These are phyloP conservation scores for Drosophila nikananu DNA, from an alignment of 1,140 invertebrate species.

Conservation along the genomic window DNA sequence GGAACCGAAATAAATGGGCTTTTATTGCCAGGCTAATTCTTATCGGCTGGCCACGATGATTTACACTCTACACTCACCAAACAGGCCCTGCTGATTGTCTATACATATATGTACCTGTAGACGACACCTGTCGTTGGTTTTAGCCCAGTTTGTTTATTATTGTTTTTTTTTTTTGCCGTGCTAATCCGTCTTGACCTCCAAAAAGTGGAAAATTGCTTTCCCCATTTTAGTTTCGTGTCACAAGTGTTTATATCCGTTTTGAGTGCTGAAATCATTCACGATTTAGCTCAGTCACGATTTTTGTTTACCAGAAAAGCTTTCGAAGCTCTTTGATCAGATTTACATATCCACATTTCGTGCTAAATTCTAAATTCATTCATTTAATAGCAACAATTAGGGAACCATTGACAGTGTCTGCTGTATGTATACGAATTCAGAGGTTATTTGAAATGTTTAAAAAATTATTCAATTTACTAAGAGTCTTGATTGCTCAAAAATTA, in stretches of 20 bases:
- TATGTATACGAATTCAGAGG: conserved; percentile 8
- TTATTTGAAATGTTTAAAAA: not conserved
- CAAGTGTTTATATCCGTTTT: conserved; percentile 51
- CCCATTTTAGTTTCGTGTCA: conserved; percentile 28
- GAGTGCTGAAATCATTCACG: conserved; percentile 33
- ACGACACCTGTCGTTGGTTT: conserved; percentile 22
- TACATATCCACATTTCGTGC: conserved; percentile 41
- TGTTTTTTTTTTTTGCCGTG: conserved; percentile 9
- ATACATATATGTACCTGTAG: conserved; percentile 22
- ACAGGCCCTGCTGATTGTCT: conserved; percentile 31
- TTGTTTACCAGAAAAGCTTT: conserved; percentile 25
- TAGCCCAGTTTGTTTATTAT: conserved; percentile 23
- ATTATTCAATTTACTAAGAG: not conserved
- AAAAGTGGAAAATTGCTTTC: conserved; percentile 44
- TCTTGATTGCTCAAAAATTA: not conserved
- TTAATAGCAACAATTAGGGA: conserved; percentile 36
- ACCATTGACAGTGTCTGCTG: conserved; percentile 21
- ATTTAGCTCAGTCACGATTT: conserved; percentile 63
- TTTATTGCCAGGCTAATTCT: conserved; percentile 51
- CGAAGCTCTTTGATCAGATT: conserved; percentile 36
- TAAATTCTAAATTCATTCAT: conserved; percentile 44
- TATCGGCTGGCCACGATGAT: conserved; percentile 49
- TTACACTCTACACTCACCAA: conserved; percentile 32
- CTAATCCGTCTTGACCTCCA: conserved; percentile 37
- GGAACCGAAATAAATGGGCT: conserved; percentile 19